Evolutionary conservation across 2,113 vertebrate genomes (phyloP).

Genomic region (Epinephelus lanceolatus): DNA sequence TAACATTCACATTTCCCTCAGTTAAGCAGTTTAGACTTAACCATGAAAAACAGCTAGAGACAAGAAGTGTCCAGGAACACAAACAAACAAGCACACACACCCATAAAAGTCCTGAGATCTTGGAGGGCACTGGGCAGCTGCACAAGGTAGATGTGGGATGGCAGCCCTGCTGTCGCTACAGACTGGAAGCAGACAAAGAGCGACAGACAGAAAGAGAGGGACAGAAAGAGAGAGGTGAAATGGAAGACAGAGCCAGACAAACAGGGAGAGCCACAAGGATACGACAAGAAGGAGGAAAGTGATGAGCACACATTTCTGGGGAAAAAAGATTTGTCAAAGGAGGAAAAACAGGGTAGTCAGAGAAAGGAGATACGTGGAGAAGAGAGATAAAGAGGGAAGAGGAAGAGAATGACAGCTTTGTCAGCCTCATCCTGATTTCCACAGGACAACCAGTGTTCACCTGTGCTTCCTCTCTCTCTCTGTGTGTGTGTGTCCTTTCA

Average conservation of each 20-base stretch:
- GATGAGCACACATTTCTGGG: slow-evolving; percentile 55
- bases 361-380: background rate
- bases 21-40: no score
- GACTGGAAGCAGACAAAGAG: slow-evolving; percentile 16
- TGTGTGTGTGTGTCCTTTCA: slow-evolving; percentile 29
- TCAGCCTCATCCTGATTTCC: slow-evolving; percentile 39
- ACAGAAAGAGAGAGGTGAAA: background rate
- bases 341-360: slow-evolving; percentile 25
- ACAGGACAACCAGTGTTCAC: slow-evolving; percentile 32
- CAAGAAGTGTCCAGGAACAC: background rate
- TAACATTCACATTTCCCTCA: background rate
- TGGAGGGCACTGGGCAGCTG: slow-evolving; percentile 54
- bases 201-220: background rate
- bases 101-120: slow-evolving; percentile 22
- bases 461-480: slow-evolving; percentile 15
- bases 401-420: background rate
- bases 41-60: background rate
- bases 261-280: slow-evolving; percentile 2
- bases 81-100: background rate
- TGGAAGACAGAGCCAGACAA: background rate
- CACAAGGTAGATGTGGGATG: slow-evolving; percentile 31
- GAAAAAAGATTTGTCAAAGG: slow-evolving; percentile 37
- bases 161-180: slow-evolving; percentile 55
- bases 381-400: slow-evolving; percentile 2
- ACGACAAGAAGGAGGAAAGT: slow-evolving; percentile 23